These are phyloP conservation scores for Orchesella cincta DNA, from an alignment of 1,140 invertebrate genomes.

Conservation along the genomic window DNA sequence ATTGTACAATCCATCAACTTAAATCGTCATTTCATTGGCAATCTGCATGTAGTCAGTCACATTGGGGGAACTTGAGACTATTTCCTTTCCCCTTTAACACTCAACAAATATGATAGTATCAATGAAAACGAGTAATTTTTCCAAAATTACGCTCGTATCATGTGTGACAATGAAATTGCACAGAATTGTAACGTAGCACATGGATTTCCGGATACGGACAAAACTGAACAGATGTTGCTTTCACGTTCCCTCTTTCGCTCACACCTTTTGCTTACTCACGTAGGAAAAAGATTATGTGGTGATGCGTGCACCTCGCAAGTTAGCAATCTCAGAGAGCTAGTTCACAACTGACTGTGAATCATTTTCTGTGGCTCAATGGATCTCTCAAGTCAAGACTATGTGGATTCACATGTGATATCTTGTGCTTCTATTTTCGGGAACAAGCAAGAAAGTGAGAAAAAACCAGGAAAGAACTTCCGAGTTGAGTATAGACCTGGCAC, in stretches of 20 bases:
- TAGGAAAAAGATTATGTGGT: slow-evolving; percentile 18
- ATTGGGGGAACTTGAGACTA: slow-evolving; percentile 19
- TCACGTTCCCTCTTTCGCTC: slow-evolving; percentile 1
- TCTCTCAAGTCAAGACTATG: neutral
- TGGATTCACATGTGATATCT: slow-evolving; percentile 8
- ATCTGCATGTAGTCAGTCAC: too few relatives aligned
- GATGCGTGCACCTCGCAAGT: neutral
- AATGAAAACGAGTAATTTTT: too few relatives aligned
- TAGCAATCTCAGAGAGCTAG: neutral
- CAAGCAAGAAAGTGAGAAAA: too few relatives aligned
- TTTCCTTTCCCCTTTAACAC: neutral
- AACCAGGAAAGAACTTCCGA: too few relatives aligned
- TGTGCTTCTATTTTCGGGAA: too few relatives aligned
- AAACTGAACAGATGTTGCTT: slow-evolving; percentile 18
- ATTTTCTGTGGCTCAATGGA: slow-evolving; percentile 18
- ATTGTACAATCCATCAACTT: too few relatives aligned
- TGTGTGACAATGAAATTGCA: too few relatives aligned
- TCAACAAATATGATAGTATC: neutral
- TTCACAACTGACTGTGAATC: slow-evolving; percentile 5
- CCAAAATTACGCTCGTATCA: too few relatives aligned
- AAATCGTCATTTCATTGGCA: too few relatives aligned
- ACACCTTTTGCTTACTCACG: neutral
- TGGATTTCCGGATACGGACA: slow-evolving; percentile 21
- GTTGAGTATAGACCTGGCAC: too few relatives aligned
- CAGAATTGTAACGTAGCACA: neutral